phyloP scores from a whole-genome alignment of 1,140 invertebrate species.

The Bombus consobrinus region DNA sequence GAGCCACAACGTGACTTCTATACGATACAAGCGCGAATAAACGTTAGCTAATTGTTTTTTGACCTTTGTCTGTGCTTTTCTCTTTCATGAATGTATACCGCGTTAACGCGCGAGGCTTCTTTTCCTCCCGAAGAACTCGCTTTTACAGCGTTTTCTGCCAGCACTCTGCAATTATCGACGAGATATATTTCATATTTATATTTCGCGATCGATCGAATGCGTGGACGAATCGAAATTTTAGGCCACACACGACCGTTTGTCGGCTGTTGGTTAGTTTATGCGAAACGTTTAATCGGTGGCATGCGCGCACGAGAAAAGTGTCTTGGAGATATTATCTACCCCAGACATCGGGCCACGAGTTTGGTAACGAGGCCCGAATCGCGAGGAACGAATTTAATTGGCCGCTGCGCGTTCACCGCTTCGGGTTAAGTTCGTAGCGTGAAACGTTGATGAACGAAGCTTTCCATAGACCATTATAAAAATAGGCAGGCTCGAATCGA shows the following conservation, averaged over 20 bases:
- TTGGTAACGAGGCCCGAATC: constrained; percentile 28
- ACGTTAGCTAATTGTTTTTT: too few species aligned
- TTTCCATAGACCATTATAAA: background rate
- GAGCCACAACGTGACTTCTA: too few species aligned
- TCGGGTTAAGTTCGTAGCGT: background rate
- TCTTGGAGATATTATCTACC: constrained; percentile 2
- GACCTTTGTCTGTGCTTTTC: too few species aligned
- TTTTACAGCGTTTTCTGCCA: too few species aligned
- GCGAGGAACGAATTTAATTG: constrained; percentile 35
- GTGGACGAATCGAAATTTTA: background rate
- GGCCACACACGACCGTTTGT: background rate
- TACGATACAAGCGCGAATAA: too few species aligned
- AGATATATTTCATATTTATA: background rate
- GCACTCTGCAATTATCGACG: too few species aligned
- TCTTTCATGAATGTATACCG: too few species aligned
- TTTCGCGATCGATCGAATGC: background rate
- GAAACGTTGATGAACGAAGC: background rate
- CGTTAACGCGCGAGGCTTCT: too few species aligned
- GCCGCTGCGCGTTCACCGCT: background rate
- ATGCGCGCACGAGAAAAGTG: background rate
- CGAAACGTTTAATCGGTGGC: constrained; percentile 16
- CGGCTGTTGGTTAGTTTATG: background rate
- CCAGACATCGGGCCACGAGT: constrained; percentile 14
- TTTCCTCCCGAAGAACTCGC: too few species aligned
- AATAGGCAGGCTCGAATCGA: background rate